Evolutionary conservation across 2,888 invertebrate genomes (phyloP), one percentile per base, ranked within the genome.

Genomic region (Oligia latruncula): DNA sequence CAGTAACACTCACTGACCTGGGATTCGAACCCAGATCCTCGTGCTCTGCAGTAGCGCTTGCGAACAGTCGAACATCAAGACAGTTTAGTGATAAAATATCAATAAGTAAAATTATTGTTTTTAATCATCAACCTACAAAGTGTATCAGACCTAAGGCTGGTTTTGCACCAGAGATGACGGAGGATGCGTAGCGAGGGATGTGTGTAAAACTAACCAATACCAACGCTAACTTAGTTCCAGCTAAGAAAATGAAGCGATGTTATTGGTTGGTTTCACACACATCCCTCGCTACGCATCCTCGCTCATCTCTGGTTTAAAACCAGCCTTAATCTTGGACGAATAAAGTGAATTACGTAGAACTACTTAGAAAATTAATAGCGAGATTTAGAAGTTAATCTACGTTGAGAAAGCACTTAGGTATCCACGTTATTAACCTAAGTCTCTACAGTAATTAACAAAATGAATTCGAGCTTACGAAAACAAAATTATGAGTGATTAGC

Each of bases 381-480:
- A 64, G 71, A 40, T 71, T 77, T 66, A 60, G 49, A 71, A 82
- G 67, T 86, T 86, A 86, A 77, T 84, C 52, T 60, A 20, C 52
- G 35, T 35, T 58, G 11, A 9, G 73, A 82, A 85, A 85, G 77
- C 66, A 71, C 55, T 85, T 67, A 71, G 13, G 55, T 66, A 52
- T 77, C 20, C 62, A 62, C 43, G 35, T 29, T 71, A 77, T 71
- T 74, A 81, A 77, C 77, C 58, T 71, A 23, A 74, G 40, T 58
- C 20, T 29, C 1, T 4, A 20, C 11, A 29, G 86, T 84, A 66
- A 83, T 85, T 81, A 86, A 49, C 65, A 66, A 73, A 71, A 83
- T 85, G 4, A 85, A 81, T 73, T 40, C 29, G 35, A 58, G 46
- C 35, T 76, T 73, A 66, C 8, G 35, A 81, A 73, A 66, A 73